phyloP scores from a whole-genome alignment of 2,113 vertebrate genomes.

The Nothobranchius furzeri region DNA sequence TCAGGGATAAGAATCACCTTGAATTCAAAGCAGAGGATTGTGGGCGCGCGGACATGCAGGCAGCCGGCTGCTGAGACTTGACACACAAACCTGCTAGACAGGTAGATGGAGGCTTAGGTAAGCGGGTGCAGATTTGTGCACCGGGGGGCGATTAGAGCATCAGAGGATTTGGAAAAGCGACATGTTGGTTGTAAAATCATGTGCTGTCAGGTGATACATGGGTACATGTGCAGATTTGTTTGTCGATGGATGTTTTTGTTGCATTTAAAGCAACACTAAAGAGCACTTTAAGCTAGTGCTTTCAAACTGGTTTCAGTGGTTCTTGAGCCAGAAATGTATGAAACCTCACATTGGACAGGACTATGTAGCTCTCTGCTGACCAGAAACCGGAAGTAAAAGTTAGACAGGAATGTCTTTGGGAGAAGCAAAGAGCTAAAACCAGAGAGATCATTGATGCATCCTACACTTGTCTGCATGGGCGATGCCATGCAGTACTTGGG shows the following conservation, averaged over 20 bases:
- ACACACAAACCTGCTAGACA: conserved; percentile 50
- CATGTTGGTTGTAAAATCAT: conserved; percentile 34
- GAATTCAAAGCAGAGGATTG: conserved; percentile 84
- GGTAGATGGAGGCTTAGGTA: conserved; percentile 48
- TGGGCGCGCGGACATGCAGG: conserved; percentile 51
- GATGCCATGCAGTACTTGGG: too few species aligned
- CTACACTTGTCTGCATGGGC: too few species aligned
- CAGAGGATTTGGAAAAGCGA: conserved; percentile 48
- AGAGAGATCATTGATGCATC: too few species aligned
- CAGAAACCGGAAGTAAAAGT: too few species aligned
- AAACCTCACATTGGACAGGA: too few species aligned
- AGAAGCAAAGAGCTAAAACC: too few species aligned
- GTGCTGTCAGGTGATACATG: conserved; percentile 40
- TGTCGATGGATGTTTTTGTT: not conserved
- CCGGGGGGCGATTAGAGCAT: conserved; percentile 30
- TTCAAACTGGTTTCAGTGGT: not conserved
- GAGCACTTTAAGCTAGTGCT: not conserved
- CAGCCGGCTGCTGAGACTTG: conserved; percentile 57
- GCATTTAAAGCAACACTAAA: not conserved
- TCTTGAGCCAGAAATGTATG: too few species aligned
- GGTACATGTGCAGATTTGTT: conserved; percentile 5
- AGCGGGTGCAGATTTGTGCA: conserved; percentile 37
- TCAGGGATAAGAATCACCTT: conserved; percentile 82
- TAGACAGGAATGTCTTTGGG: too few species aligned
- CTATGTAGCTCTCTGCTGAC: too few species aligned